Evolutionary conservation across 2,797 vertebrate genomes (phyloP).

Genomic region (Cyprinella venusta): DNA sequence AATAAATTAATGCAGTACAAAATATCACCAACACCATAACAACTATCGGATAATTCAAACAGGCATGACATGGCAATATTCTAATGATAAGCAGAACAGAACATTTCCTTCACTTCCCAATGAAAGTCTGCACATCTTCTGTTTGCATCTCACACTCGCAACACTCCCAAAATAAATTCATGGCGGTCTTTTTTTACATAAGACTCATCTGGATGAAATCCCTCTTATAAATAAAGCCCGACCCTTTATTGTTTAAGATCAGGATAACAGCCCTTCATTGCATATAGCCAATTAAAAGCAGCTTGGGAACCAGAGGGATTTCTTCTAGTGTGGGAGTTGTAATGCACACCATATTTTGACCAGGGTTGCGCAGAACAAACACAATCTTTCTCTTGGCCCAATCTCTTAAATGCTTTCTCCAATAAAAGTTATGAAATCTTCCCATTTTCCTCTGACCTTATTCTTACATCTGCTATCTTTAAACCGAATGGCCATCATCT

Average conservation of each 20-base stretch:
- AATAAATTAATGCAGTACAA: neutral
- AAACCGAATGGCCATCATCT: conserved; percentile 3
- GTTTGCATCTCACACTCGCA: neutral
- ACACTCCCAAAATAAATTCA: neutral
- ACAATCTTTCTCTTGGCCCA: conserved; percentile 5
- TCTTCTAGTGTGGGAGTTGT: conserved; percentile 21
- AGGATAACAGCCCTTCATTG: neutral
- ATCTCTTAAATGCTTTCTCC: conserved; percentile 8
- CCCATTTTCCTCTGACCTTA: conserved; percentile 6
- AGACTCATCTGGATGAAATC: neutral
- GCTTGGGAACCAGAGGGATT: conserved; percentile 11
- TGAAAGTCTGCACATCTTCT: neutral
- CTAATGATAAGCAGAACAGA: neutral
- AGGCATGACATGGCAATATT: neutral
- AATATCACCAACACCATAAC: neutral
- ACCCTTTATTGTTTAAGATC: conserved; percentile 13
- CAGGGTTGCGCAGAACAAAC: neutral
- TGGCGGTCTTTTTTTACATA: neutral
- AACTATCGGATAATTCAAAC: neutral
- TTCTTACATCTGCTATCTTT: conserved; percentile 13
- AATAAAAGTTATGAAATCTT: conserved; percentile 1
- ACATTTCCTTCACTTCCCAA: neutral
- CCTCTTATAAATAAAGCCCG: conserved; percentile 1
- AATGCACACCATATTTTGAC: conserved; percentile 4
- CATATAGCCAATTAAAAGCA: conserved; percentile 5